Percentiles rank a stretch among this genome's conserved stretches.
Evolutionary conservation across 2,888 invertebrate species (phyloP).

Genomic region (Sphaerophoria taeniata): DNA sequence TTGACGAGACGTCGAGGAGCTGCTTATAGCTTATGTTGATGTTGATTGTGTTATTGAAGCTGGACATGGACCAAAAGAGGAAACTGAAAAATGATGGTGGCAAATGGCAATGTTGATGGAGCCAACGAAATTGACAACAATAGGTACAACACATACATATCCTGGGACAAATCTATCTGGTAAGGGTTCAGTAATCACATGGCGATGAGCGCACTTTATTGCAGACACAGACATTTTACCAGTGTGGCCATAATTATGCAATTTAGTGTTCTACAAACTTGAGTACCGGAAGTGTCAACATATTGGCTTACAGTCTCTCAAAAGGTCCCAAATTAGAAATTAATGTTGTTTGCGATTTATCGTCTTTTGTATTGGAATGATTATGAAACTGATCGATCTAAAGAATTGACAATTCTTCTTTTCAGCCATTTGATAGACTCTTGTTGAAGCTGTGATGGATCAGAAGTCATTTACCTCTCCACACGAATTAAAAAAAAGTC

Average conservation of each 20-base stretch:
- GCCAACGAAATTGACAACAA: constrained; percentile 63
- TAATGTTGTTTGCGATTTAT: no score
- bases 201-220: constrained; percentile 19
- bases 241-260: constrained; percentile 5
- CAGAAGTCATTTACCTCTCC: no score
- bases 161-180: constrained; percentile 51
- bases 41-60: not conserved
- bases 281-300: no score
- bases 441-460: no score
- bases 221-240: not conserved
- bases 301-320: no score
- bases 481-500: no score
- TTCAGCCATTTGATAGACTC: no score
- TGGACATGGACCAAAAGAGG: not conserved
- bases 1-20: constrained; percentile 15
- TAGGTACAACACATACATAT: constrained; percentile 29
- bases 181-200: constrained; percentile 66
- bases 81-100: constrained; percentile 10
- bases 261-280: not conserved
- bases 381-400: no score
- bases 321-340: not conserved
- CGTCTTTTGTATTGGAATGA: no score
- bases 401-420: no score
- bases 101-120: constrained; percentile 51
- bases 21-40: constrained; percentile 20